phyloP scores from a whole-genome alignment of 1,140 invertebrate genomes.

The Drosophila jambulina region DNA sequence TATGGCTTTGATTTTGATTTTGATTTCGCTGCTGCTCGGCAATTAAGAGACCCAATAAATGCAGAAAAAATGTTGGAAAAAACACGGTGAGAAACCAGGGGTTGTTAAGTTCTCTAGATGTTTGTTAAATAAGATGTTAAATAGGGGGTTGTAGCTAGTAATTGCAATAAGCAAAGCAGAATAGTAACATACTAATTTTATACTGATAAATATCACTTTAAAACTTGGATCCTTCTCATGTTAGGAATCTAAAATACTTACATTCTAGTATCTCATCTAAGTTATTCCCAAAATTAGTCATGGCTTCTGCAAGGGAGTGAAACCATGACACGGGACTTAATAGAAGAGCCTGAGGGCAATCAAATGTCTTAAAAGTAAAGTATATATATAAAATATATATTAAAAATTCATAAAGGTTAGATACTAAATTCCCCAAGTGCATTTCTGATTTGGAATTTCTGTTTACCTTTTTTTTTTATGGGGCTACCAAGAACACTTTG shows the following conservation, averaged over 20 bases:
- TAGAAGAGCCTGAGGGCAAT: too few species aligned
- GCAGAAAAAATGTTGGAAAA: slow-evolving; percentile 7
- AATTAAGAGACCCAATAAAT: slow-evolving; percentile 31
- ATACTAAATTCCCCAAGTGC: not conserved
- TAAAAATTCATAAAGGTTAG: not conserved
- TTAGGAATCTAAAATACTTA: too few species aligned
- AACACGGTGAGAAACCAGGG: not conserved
- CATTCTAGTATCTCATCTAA: too few species aligned
- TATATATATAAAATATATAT: not conserved
- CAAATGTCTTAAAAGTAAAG: too few species aligned
- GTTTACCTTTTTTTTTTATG: slow-evolving; percentile 6
- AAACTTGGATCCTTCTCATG: too few species aligned
- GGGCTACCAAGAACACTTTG: slow-evolving; percentile 20
- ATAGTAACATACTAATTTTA: too few species aligned
- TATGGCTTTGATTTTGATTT: slow-evolving; percentile 21
- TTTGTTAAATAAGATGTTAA: not conserved
- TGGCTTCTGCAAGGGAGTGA: too few species aligned
- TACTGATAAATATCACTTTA: not conserved
- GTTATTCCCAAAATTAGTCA: too few species aligned
- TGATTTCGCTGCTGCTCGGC: slow-evolving; percentile 29
- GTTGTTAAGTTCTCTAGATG: not conserved
- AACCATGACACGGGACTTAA: too few species aligned
- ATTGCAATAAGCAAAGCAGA: not conserved
- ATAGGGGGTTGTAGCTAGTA: not conserved
- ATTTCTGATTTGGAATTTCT: slow-evolving; percentile 7